Evolutionary conservation across 2,797 vertebrate species (phyloP).

Genomic region (Tauraco hartlaubi): DNA sequence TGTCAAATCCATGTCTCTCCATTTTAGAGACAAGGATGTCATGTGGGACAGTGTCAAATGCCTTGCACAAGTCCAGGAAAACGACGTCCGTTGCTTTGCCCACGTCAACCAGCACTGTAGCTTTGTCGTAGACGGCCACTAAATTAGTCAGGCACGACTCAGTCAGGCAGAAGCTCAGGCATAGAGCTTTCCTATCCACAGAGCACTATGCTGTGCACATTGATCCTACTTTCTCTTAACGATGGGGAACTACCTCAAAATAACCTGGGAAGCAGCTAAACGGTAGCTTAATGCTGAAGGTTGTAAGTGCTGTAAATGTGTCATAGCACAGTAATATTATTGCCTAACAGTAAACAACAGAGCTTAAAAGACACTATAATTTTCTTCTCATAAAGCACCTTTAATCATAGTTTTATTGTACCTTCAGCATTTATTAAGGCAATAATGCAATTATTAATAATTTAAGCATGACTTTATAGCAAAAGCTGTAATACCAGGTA

Average conservation of each 20-base stretch:
- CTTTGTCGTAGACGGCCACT: too few species aligned
- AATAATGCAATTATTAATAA: constrained; percentile 53
- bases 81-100: too few species aligned
- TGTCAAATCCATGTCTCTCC: too few species aligned
- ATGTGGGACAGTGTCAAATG: too few species aligned
- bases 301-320: constrained; percentile 35
- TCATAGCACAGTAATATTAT: constrained; percentile 3
- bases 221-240: not conserved
- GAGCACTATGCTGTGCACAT: not conserved
- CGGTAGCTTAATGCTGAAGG: not conserved
- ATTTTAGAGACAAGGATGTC: too few species aligned
- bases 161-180: not conserved
- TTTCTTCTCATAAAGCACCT: constrained; percentile 37
- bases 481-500: not conserved
- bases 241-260: not conserved
- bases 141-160: too few species aligned
- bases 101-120: too few species aligned
- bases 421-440: constrained; percentile 23
- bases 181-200: not conserved
- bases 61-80: too few species aligned
- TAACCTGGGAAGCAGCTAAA: not conserved
- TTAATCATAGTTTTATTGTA: constrained; percentile 46
- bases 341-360: constrained; percentile 28
- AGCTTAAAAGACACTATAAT: constrained; percentile 14
- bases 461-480: constrained; percentile 35